Conservation (phyloP, 2,888 invertebrate genomes). For the Pardosa pseudoannulata region DNA sequence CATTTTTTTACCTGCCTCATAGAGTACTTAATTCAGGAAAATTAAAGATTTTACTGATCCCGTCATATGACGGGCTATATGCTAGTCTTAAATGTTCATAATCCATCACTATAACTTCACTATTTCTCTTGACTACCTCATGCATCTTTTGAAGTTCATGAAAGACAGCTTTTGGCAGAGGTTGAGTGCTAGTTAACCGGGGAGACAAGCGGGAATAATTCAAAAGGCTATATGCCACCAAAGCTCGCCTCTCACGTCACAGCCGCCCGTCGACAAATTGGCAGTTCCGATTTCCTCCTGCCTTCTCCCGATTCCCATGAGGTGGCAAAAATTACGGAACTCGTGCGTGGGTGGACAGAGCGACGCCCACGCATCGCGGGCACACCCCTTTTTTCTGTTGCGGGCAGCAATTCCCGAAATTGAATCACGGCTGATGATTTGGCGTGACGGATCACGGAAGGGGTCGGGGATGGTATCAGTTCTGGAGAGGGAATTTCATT, state of each 20-base stretch:
- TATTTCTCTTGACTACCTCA: too few species aligned
- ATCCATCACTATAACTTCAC: too few species aligned
- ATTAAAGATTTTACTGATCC: too few species aligned
- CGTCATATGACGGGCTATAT: too few species aligned
- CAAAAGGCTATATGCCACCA: too few species aligned
- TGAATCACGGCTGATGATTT: slow-evolving; percentile 11
- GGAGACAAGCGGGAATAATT: too few species aligned
- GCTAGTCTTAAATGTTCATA: too few species aligned
- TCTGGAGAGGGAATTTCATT: background rate
- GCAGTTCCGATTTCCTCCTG: background rate
- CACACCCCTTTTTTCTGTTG: slow-evolving; percentile 17
- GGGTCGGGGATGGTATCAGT: background rate
- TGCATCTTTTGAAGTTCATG: too few species aligned
- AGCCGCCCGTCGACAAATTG: background rate
- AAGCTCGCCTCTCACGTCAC: background rate
- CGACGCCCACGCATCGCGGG: slow-evolving; percentile 40
- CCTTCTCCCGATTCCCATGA: slow-evolving; percentile 16
- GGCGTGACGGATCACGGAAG: background rate
- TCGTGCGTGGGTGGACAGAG: slow-evolving; percentile 24
- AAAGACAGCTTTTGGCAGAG: too few species aligned
- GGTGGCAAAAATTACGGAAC: background rate
- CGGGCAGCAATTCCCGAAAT: background rate
- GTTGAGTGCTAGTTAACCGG: too few species aligned
- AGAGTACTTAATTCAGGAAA: too few species aligned
- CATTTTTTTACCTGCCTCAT: too few species aligned